Evolutionary conservation across 2,797 vertebrate species (phyloP).

Genomic region (Liparis tanakae): DNA sequence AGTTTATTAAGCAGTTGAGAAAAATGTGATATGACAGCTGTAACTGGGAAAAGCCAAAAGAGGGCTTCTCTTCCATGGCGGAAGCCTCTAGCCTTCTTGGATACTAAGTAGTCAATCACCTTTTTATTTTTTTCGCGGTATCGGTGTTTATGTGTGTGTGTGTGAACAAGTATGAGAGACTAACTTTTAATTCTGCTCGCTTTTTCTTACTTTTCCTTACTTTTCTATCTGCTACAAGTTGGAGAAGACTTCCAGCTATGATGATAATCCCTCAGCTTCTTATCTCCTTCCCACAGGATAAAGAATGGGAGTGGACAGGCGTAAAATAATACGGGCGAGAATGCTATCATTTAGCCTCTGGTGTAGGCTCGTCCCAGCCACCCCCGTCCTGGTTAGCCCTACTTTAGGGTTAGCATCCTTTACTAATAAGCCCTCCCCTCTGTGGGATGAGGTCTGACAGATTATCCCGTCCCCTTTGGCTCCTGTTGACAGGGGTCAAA

Average conservation of each 20-base stretch:
- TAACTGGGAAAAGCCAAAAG: slow-evolving; percentile 62
- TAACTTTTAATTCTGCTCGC: slow-evolving; percentile 30
- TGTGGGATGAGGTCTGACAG: slow-evolving; percentile 66
- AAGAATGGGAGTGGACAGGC: slow-evolving; percentile 97
- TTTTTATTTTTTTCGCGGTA: neutral
- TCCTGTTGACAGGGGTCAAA: slow-evolving; percentile 53
- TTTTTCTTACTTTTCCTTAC: slow-evolving; percentile 15
- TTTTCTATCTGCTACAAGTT: slow-evolving; percentile 60
- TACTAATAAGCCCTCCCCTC: slow-evolving; percentile 62
- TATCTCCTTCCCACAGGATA: slow-evolving; percentile 95
- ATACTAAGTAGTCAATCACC: slow-evolving; percentile 30
- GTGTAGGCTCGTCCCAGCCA: slow-evolving; percentile 80
- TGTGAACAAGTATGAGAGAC: slow-evolving; percentile 5
- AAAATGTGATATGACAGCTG: slow-evolving; percentile 80
- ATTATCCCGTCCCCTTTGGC: slow-evolving; percentile 80
- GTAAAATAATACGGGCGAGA: slow-evolving; percentile 95
- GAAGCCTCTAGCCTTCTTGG: slow-evolving; percentile 46
- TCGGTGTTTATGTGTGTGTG: neutral
- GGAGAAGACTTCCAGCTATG: slow-evolving; percentile 83
- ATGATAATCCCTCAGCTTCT: slow-evolving; percentile 91
- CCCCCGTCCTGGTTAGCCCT: slow-evolving; percentile 77
- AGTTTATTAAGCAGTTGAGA: slow-evolving; percentile 81
- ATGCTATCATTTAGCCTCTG: slow-evolving; percentile 93
- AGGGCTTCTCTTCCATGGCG: slow-evolving; percentile 41
- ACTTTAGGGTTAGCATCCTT: slow-evolving; percentile 78